Base-by-base conservation (phyloP, 2,113 vertebrate genomes). In the Hippocampus guttulatus region DNA sequence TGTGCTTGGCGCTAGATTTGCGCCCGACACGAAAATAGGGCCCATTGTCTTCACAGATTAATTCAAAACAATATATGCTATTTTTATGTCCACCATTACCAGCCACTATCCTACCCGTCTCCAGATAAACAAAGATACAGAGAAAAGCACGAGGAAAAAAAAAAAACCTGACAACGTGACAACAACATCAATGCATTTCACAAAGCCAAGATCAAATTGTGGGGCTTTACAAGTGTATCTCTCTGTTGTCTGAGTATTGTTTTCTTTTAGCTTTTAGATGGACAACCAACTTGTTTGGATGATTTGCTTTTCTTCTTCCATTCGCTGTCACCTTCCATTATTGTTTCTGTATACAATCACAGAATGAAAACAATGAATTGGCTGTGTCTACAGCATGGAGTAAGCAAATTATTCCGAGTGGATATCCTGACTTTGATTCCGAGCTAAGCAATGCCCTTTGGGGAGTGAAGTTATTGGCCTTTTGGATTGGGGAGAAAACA, bases 401-500 rank as follows among this genome's bases (percentile, higher is more conserved):
- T 49, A 23, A 66, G 64, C 40, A 77, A 83, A 88, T 88, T 82
- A 81, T 69, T 30, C 73, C 43, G 60, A 6, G 67, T 73, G 64
- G 41, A 75, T 69, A 67, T 70, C 67, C 69, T 45, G 54, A 69
- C 69, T 61, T 77, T 70, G 73, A 25, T 71, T 70, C 8, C 65
- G 67, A 47, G 58, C 57, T 73, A 57, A 73, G 51, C 65, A 73
- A 30, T 75, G 75, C 51, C 65, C 67, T 81, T 78, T 55, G 52
- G 70, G 78, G 78, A 76, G 43, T 51, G 60, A 75, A 76, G 40
- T 21, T 55, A 15, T 27, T 49, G 70, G 67, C 55, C 66, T 78
- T 69, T 49, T 71, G 51, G 63, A 70, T 70, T 1, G 8, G 43
- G 43, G 57, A 41, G 40, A 43, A 76, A 79, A 81, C 54, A 85